Evolutionary conservation across 2,113 vertebrate genomes (phyloP).

Genomic region (Paradisaea rubra): DNA sequence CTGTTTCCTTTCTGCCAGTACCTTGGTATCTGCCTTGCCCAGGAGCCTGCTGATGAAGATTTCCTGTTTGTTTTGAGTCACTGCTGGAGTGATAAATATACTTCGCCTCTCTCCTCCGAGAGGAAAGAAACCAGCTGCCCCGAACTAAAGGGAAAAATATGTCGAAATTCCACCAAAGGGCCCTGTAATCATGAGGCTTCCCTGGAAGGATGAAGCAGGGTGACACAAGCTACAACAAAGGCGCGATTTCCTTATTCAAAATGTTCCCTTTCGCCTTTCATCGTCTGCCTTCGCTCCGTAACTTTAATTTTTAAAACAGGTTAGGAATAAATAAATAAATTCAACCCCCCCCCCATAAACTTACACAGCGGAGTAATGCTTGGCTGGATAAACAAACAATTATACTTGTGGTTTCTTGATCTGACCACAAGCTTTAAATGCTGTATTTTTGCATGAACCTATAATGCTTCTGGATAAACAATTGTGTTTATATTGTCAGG

Average conservation of each 20-base stretch:
- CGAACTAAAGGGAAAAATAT: slow-evolving; percentile 73
- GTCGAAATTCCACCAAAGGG: slow-evolving; percentile 73
- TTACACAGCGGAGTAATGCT: slow-evolving; percentile 62
- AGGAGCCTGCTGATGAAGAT: slow-evolving; percentile 84
- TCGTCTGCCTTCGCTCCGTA: slow-evolving; percentile 25
- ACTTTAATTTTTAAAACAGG: slow-evolving; percentile 52
- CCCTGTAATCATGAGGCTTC: slow-evolving; percentile 71
- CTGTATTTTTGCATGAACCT: slow-evolving; percentile 75
- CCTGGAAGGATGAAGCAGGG: slow-evolving; percentile 63
- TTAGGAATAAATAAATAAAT: slow-evolving; percentile 69
- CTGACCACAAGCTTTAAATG: slow-evolving; percentile 79
- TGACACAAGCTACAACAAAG: slow-evolving; percentile 28
- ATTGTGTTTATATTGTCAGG: slow-evolving; percentile 69
- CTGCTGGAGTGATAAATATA: slow-evolving; percentile 87
- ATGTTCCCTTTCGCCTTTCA: slow-evolving; percentile 34
- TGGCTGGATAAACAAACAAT: slow-evolving; percentile 78
- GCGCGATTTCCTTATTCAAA: slow-evolving; percentile 56
- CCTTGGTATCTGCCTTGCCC: slow-evolving; percentile 87
- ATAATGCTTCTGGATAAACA: slow-evolving; percentile 82
- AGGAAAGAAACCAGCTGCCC: slow-evolving; percentile 84
- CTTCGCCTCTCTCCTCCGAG: slow-evolving; percentile 73
- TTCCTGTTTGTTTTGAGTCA: slow-evolving; percentile 89
- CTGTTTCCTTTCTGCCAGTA: slow-evolving; percentile 80
- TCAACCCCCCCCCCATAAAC: slow-evolving; percentile 16
- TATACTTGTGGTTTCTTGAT: slow-evolving; percentile 79